Evolutionary conservation across 2,113 vertebrate genomes (phyloP).

Genomic region (Balaenoptera acutorostrata): DNA sequence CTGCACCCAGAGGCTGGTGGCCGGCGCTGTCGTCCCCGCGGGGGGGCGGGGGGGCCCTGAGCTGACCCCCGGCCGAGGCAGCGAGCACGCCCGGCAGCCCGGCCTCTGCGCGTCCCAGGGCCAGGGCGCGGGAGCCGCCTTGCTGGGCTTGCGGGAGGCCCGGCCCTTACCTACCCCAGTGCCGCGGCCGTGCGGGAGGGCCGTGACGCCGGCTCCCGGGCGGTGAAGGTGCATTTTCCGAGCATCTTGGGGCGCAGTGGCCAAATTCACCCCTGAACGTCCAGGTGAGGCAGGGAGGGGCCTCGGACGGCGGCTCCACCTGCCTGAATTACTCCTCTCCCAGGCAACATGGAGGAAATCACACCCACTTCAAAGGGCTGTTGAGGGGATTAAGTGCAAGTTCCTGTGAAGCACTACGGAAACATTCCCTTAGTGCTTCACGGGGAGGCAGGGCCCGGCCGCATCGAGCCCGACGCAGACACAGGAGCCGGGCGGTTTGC

Average conservation of each 20-base stretch:
- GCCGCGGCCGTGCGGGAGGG: not conserved
- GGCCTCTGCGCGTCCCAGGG: not conserved
- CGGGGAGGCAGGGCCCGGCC: not conserved
- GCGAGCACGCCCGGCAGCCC: not conserved
- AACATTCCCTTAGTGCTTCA: not conserved
- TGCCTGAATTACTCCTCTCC: not conserved
- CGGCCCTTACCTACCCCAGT: too few species aligned
- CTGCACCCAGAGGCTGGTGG: not conserved
- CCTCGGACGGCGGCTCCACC: not conserved
- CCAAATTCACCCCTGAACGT: not conserved
- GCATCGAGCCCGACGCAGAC: not conserved
- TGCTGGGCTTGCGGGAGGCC: not conserved
- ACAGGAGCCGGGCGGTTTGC: not conserved
- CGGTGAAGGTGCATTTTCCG: rapidly evolving
- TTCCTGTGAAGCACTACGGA: not conserved
- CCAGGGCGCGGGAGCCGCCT: not conserved
- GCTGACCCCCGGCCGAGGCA: not conserved
- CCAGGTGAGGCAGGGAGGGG: not conserved
- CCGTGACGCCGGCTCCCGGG: not conserved
- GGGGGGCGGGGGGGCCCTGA: not conserved
- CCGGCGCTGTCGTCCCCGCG: not conserved
- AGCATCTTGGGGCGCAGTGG: not conserved
- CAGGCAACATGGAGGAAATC: not conserved
- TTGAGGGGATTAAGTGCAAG: not conserved
- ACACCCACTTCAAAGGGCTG: too few species aligned